phyloP scores from a whole-genome alignment of 2,888 invertebrate species.

The Antitype chi region DNA sequence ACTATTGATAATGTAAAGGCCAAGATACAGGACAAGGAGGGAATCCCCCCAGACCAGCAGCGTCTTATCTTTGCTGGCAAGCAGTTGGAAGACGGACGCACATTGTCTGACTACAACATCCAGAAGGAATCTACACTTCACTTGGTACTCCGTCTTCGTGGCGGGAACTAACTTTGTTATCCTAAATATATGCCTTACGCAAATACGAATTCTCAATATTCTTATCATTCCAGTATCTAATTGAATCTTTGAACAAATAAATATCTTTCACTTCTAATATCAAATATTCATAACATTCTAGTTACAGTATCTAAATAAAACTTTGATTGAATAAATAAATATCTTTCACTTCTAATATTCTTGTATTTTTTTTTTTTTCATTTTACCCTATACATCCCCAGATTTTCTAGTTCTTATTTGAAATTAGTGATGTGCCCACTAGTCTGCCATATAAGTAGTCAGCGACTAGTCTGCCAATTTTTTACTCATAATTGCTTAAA shows the following conservation, averaged over 20 bases:
- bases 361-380: conserved; percentile 38
- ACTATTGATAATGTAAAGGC: conserved; percentile 54
- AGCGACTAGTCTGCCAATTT: too few relatives aligned
- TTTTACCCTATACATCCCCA: background rate
- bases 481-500: too few relatives aligned
- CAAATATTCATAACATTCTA: conserved; percentile 76
- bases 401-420: background rate
- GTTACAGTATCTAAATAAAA: conserved; percentile 70
- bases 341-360: conserved; percentile 48
- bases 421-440: too few relatives aligned
- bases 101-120: conserved; percentile 64
- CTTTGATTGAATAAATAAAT: conserved; percentile 55
- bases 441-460: too few relatives aligned
- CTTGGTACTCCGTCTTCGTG: conserved; percentile 78
- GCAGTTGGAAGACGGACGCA: conserved; percentile 51
- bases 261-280: conserved; percentile 53
- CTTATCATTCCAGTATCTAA: conserved; percentile 78
- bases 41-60: conserved; percentile 57
- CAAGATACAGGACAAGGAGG: conserved; percentile 58
- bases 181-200: conserved; percentile 40
- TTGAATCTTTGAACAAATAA: conserved; percentile 66
- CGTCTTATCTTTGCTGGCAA: conserved; percentile 53
- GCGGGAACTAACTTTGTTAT: conserved; percentile 63
- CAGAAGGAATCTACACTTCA: conserved; percentile 82
- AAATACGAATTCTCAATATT: conserved; percentile 61